Percentiles rank a stretch among this genome's conserved stretches.
phyloP scores from a whole-genome alignment of 2,113 vertebrate species.

The Epinephelus cyanopodus region DNA sequence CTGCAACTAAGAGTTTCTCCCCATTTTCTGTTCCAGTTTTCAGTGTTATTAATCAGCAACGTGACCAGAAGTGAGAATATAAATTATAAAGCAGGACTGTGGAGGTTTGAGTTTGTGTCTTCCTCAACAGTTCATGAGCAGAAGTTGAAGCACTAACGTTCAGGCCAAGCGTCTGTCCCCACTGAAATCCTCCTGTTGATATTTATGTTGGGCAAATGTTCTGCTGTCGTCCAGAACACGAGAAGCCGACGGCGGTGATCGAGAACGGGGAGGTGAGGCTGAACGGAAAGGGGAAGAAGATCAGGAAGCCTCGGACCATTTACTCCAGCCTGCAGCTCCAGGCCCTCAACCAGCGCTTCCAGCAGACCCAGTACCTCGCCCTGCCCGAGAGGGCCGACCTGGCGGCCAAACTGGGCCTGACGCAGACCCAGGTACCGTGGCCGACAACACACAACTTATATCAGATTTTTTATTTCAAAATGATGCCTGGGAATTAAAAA shows the following conservation, averaged over 20 bases:
- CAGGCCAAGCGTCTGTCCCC: neutral
- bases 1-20: too few species aligned
- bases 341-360: slow-evolving; percentile 93
- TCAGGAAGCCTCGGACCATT: slow-evolving; percentile 94
- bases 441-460: neutral
- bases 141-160: neutral
- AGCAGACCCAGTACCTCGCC: slow-evolving; percentile 95
- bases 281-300: slow-evolving; percentile 89
- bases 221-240: slow-evolving; percentile 78
- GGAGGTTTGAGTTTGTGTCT: neutral
- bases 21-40: too few species aligned
- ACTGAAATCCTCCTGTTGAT: neutral
- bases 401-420: slow-evolving; percentile 92
- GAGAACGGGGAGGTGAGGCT: slow-evolving; percentile 85
- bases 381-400: slow-evolving; percentile 92
- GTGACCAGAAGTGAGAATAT: too few species aligned
- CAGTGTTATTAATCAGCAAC: too few species aligned
- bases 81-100: neutral
- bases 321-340: slow-evolving; percentile 94
- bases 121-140: neutral
- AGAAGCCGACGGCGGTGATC: slow-evolving; percentile 82
- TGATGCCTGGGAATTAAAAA: neutral
- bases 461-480: too few species aligned
- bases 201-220: neutral
- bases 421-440: slow-evolving; percentile 91